Evolutionary conservation across 2,888 invertebrate species (phyloP), one percentile per base, ranked within the genome.

Genomic region (Bombylius discolor): DNA sequence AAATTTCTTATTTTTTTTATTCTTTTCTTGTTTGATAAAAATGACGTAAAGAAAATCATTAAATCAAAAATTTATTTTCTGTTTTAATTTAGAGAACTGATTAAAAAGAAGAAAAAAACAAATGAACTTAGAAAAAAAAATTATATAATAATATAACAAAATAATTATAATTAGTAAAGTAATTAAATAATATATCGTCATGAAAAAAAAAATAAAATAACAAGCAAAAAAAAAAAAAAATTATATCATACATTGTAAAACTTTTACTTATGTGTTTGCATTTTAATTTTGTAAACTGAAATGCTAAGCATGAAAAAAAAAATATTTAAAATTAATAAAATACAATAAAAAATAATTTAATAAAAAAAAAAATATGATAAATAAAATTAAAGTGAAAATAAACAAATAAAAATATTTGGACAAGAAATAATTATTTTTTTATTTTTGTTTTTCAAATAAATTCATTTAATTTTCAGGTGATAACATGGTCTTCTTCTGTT

Each of bases 211-310:
- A 49, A 42, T 56, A 46, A 48, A 14, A 31, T 13, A 34, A 53
- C 36, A 49, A 49, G 44, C 11, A 14, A 6, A 23, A 39, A 50
- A 48, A 49, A 42, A 53, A 42, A 42, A 42, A 23, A 8, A 54
- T 42, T 7, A 54, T 32, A 54, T 23, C 49, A 54, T 48, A 31
- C 31, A 53, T 48, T 49, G 45, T 54, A 49, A 49, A 49, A 39
- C 23, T 54, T 45, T 32, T 49, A 34, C 13, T 34, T 49, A 45
- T 44, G 44, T 54, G 54, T 54, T 42, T 42, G 39, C 39, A 42
- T 42, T 42, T 42, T 42, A 42, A 42, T 42, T 42, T 42, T 42
- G 39, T 42, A 42, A 42, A 42, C 39, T 42, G 11, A 42, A 42
- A 42, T 42, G 39, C 49, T 49, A 54, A 36, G 45, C 42, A 54